A percentile compares a stretch with the other conserved stretches of the same genome.
Conservation (phyloP, 37 sponge, comb jelly and placozoan species). For the Lycopodina hypogea region DNA sequence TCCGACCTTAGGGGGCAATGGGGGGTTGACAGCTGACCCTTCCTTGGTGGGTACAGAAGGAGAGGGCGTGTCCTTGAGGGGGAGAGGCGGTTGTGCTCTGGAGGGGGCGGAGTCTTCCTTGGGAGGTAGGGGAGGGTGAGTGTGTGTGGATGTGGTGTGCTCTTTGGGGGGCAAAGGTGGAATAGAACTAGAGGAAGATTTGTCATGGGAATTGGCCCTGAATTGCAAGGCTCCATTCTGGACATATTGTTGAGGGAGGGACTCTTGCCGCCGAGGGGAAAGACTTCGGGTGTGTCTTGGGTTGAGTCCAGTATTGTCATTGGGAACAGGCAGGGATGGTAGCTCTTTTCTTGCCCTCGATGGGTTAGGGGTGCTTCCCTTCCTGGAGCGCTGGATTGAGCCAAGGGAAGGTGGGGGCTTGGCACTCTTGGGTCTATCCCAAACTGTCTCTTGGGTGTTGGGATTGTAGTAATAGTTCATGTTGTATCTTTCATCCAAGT, state of each 20-base stretch:
- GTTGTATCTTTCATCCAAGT: conserved; percentile 28
- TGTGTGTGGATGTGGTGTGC: not conserved
- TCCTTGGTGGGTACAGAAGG: not conserved
- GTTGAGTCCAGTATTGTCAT: not conserved
- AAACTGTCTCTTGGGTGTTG: conserved; percentile 33
- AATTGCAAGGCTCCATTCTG: not conserved
- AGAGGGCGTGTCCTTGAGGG: not conserved
- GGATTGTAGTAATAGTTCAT: conserved; percentile 44
- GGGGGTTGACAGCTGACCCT: not conserved
- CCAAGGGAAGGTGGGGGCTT: not conserved
- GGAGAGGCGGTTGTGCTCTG: not conserved
- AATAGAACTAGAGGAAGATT: not conserved
- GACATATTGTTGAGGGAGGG: not conserved
- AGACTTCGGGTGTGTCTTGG: not conserved
- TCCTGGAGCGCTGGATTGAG: not conserved
- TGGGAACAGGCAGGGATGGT: conserved; percentile 7
- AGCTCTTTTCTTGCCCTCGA: not conserved
- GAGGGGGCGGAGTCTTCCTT: not conserved
- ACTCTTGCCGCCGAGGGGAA: not conserved
- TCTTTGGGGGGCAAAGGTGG: conserved; percentile 36
- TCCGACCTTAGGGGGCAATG: not conserved
- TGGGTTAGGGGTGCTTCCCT: not conserved
- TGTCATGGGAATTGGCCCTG: not conserved
- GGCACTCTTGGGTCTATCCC: conserved; percentile 43
- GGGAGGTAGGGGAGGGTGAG: conserved; percentile 9